Conservation (phyloP, 2,113 vertebrate species). For the Rhineura floridana region DNA sequence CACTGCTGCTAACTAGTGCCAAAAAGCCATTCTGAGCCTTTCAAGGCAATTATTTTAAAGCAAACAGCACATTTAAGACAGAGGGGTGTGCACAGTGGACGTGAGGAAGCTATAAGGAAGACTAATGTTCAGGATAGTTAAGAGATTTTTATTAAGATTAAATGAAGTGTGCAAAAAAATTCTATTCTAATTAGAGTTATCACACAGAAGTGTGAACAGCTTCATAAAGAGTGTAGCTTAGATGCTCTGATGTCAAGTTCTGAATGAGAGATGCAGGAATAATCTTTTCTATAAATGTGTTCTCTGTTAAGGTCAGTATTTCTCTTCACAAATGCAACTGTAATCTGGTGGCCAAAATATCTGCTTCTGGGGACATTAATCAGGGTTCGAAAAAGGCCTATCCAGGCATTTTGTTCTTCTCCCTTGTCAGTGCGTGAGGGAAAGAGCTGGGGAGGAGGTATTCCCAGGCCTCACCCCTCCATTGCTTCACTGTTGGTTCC, state of each 20-base stretch:
- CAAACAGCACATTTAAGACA: slow-evolving; percentile 13
- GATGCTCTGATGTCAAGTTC: neutral
- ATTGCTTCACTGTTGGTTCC: too few relatives aligned
- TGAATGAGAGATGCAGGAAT: neutral
- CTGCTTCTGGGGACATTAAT: neutral
- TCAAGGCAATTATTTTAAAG: slow-evolving; percentile 14
- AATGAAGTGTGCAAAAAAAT: neutral
- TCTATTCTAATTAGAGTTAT: neutral
- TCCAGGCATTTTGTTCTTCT: too few relatives aligned
- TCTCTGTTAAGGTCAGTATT: neutral
- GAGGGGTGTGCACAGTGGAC: neutral
- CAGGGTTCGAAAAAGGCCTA: neutral
- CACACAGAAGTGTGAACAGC: neutral
- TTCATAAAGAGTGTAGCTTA: neutral
- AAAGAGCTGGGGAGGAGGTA: too few relatives aligned
- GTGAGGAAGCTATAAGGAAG: neutral
- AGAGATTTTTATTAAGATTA: slow-evolving; percentile 11
- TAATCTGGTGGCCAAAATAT: neutral
- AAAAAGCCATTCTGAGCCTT: slow-evolving; percentile 6
- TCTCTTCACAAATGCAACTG: neutral
- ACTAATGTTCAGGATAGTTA: neutral
- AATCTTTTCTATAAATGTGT: neutral
- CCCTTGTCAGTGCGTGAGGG: too few relatives aligned
- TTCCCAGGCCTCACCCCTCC: too few relatives aligned
- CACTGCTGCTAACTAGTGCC: slow-evolving; percentile 3